Evolutionary conservation across 2,888 invertebrate species (phyloP).

Genomic region (Sarcophaga variegata): DNA sequence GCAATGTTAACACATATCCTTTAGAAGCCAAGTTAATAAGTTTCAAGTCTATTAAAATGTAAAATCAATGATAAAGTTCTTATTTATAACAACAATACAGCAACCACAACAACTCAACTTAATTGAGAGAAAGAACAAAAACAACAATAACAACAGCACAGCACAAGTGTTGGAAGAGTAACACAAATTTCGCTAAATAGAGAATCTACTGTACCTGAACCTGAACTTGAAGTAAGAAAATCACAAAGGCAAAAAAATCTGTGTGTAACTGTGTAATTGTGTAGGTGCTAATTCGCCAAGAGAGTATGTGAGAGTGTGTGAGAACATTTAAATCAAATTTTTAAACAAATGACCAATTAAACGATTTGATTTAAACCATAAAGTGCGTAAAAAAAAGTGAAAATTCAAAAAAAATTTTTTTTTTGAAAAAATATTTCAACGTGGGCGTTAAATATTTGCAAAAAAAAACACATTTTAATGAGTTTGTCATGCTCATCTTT

Average conservation of each 20-base stretch:
- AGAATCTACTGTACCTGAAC: slow-evolving; percentile 58
- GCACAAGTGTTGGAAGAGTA: no score
- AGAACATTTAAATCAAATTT: not conserved
- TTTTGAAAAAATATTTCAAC: not conserved
- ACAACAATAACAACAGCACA: not conserved
- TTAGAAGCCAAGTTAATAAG: not conserved
- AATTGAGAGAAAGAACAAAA: not conserved
- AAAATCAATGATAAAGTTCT: slow-evolving; percentile 54
- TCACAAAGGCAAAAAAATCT: not conserved
- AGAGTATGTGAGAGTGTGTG: slow-evolving; percentile 7
- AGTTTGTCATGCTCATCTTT: not conserved
- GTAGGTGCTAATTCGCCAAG: not conserved
- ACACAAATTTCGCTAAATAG: not conserved
- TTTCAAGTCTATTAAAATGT: slow-evolving; percentile 29
- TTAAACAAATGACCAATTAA: not conserved
- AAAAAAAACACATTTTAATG: not conserved
- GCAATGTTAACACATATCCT: not conserved
- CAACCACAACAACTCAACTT: not conserved
- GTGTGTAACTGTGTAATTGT: slow-evolving; percentile 25
- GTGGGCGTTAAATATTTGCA: not conserved
- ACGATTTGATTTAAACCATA: slow-evolving; percentile 1
- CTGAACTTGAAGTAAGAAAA: slow-evolving; percentile 69
- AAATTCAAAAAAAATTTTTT: no score
- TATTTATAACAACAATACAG: not conserved
- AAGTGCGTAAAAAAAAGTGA: slow-evolving; percentile 28